A percentile compares a stretch with the other conserved stretches of the same genome.
phyloP scores from a whole-genome alignment of 1,140 invertebrate species.

The Microplitis demolitor region DNA sequence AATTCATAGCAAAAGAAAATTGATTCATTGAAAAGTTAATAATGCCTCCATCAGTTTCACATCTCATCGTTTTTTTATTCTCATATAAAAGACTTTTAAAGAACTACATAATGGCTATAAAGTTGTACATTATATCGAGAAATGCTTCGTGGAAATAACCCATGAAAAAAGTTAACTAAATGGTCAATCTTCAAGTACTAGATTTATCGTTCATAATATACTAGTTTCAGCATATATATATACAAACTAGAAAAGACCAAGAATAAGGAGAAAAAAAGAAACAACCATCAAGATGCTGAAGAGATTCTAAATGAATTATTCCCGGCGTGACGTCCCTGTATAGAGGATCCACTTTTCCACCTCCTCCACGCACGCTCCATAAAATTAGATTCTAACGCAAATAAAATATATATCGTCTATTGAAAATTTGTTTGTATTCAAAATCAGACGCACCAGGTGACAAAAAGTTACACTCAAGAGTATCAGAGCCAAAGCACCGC shows the following conservation, averaged over 20 bases:
- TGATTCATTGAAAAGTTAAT: neutral
- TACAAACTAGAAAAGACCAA: neutral
- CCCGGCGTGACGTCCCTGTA: constrained; percentile 19
- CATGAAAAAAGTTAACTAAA: neutral
- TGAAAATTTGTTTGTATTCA: constrained; percentile 31
- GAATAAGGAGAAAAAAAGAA: neutral
- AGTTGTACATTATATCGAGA: neutral
- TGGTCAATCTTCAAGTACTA: constrained; percentile 3
- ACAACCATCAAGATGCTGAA: neutral
- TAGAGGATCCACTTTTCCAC: neutral
- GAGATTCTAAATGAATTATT: constrained; percentile 8
- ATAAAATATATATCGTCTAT: constrained; percentile 9
- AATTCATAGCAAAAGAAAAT: neutral
- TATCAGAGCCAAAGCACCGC: neutral
- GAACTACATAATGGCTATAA: neutral
- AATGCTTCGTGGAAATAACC: neutral
- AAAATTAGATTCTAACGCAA: constrained; percentile 23
- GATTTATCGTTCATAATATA: neutral
- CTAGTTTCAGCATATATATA: neutral
- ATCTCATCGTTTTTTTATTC: neutral
- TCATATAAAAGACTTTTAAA: neutral
- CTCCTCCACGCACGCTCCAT: constrained; percentile 3
- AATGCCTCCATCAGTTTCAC: neutral
- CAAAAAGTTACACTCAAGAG: neutral
- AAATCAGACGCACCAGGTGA: constrained; percentile 19